These are phyloP conservation scores for Aphidius gifuensis DNA, from an alignment of 1,140 invertebrate species.

Conservation along the genomic window DNA sequence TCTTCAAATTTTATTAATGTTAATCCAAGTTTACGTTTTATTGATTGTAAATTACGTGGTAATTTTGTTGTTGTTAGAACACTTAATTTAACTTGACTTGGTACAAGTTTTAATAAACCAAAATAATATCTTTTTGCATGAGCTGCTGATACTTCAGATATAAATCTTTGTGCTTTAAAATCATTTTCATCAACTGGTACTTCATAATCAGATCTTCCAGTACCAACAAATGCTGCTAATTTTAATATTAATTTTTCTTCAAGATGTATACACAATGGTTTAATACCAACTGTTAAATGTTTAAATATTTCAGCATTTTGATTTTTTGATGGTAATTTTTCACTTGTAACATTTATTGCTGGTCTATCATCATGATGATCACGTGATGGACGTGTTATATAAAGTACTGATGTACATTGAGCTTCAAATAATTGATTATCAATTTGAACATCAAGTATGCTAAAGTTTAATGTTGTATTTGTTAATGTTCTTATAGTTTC, in stretches of 20 bases:
- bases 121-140: constrained; percentile 88
- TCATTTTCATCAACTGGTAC: constrained; percentile 67
- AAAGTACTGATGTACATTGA: constrained; percentile 78
- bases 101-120: constrained; percentile 76
- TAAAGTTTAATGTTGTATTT: constrained; percentile 67
- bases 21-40: constrained; percentile 84
- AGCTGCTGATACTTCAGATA: constrained; percentile 76
- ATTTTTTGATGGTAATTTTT: constrained; percentile 68
- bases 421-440: constrained; percentile 89
- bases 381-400: constrained; percentile 59
- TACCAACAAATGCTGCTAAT: constrained; percentile 69
- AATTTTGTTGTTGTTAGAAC: constrained; percentile 83
- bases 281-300: constrained; percentile 77
- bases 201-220: constrained; percentile 46
- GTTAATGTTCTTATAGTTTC: constrained; percentile 60
- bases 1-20: constrained; percentile 95
- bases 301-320: constrained; percentile 70
- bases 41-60: constrained; percentile 66
- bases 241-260: constrained; percentile 88
- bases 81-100: constrained; percentile 78
- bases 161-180: constrained; percentile 70
- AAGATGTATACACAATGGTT: constrained; percentile 79
- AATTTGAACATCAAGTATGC: constrained; percentile 78
- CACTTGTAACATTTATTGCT: constrained; percentile 64
- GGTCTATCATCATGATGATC: constrained; percentile 54